Conservation (phyloP, 2,888 invertebrate genomes). For the Hecatera dysodea region DNA sequence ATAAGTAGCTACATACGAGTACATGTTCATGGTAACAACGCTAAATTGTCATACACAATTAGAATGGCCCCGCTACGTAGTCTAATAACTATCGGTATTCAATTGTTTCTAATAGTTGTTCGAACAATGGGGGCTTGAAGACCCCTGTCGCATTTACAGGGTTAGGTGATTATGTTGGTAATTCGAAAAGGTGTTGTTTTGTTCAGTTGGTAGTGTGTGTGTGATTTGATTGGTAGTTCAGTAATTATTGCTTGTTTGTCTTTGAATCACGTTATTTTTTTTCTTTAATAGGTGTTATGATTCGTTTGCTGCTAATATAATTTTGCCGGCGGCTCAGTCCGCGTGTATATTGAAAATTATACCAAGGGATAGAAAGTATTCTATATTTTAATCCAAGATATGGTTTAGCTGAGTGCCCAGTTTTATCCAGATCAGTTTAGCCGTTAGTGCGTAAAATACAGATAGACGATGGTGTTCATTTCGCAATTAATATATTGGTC, state of each 20-base stretch:
- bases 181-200: slow-evolving; percentile 50
- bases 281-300: neutral
- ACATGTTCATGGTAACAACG: neutral
- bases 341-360: too few relatives aligned
- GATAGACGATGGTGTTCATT: too few relatives aligned
- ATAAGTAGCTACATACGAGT: too few relatives aligned
- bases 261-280: slow-evolving; percentile 1
- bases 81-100: slow-evolving; percentile 63
- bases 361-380: too few relatives aligned
- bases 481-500: too few relatives aligned
- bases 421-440: too few relatives aligned
- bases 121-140: slow-evolving; percentile 27
- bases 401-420: too few relatives aligned
- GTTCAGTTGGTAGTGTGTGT: slow-evolving; percentile 35
- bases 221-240: slow-evolving; percentile 35
- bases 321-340: neutral
- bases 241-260: slow-evolving; percentile 24
- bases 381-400: too few relatives aligned
- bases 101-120: slow-evolving; percentile 58
- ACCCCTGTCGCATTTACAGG: slow-evolving; percentile 37
- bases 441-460: too few relatives aligned
- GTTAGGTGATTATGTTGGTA: slow-evolving; percentile 55
- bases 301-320: neutral
- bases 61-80: slow-evolving; percentile 45
- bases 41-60: neutral